phyloP scores from a whole-genome alignment of 2,797 vertebrate species.

The Sus cebifrons region DNA sequence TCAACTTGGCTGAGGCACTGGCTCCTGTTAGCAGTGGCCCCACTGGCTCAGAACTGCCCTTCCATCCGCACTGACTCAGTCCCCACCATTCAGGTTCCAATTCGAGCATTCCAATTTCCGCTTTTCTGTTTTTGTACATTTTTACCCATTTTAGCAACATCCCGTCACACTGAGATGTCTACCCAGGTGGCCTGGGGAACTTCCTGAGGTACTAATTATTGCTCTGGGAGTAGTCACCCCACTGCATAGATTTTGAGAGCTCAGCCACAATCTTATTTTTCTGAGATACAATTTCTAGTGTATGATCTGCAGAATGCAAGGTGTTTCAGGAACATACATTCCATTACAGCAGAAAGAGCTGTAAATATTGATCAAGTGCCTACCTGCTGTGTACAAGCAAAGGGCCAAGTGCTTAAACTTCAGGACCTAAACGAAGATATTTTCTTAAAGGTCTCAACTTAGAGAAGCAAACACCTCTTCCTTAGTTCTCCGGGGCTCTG shows the following conservation, averaged over 20 bases:
- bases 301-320: neutral
- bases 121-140: neutral
- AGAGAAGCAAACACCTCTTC: neutral
- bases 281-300: neutral
- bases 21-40: neutral
- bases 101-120: neutral
- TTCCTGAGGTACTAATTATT: neutral
- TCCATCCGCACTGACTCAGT: no score
- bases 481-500: neutral
- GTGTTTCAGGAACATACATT: neutral
- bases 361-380: neutral
- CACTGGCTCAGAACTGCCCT: neutral
- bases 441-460: neutral
- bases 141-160: neutral
- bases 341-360: neutral
- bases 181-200: neutral
- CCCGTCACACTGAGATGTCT: neutral
- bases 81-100: neutral
- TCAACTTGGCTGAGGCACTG: neutral
- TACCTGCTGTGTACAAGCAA: neutral
- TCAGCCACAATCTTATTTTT: neutral
- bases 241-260: neutral
- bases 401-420: neutral
- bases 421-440: neutral
- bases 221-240: neutral